phyloP scores from a whole-genome alignment of 2,888 invertebrate genomes.

The Tineola bisselliella region DNA sequence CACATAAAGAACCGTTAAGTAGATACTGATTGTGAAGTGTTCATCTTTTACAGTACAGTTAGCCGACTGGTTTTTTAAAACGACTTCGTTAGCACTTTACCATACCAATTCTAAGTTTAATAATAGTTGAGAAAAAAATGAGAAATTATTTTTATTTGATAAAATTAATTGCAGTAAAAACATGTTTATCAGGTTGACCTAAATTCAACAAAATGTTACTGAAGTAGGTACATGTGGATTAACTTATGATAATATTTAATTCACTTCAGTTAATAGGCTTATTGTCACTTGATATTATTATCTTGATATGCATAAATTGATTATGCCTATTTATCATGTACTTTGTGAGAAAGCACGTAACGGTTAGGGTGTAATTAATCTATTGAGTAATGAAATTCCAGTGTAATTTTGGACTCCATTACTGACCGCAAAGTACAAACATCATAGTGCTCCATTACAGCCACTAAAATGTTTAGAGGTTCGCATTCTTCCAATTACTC shows the following conservation, averaged over 20 bases:
- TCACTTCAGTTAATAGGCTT: neutral
- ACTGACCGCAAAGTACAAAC: too few relatives aligned
- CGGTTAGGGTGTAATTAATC: too few relatives aligned
- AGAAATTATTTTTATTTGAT: too few relatives aligned
- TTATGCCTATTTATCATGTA: neutral
- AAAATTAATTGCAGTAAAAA: too few relatives aligned
- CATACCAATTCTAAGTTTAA: neutral
- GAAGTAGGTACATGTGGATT: neutral
- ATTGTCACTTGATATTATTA: neutral
- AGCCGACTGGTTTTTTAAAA: neutral
- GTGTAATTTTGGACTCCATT: too few relatives aligned
- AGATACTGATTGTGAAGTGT: neutral
- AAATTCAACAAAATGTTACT: neutral
- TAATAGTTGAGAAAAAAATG: too few relatives aligned
- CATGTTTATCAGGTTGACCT: neutral
- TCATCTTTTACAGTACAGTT: neutral
- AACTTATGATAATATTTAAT: neutral
- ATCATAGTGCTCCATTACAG: too few relatives aligned
- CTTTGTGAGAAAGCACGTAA: too few relatives aligned
- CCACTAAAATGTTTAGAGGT: too few relatives aligned
- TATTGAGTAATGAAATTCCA: too few relatives aligned
- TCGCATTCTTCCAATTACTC: too few relatives aligned
- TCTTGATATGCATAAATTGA: neutral
- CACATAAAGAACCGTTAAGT: neutral
- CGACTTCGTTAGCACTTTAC: neutral